Evolutionary conservation across 2,113 vertebrate species (phyloP).

Genomic region (Otis tarda): DNA sequence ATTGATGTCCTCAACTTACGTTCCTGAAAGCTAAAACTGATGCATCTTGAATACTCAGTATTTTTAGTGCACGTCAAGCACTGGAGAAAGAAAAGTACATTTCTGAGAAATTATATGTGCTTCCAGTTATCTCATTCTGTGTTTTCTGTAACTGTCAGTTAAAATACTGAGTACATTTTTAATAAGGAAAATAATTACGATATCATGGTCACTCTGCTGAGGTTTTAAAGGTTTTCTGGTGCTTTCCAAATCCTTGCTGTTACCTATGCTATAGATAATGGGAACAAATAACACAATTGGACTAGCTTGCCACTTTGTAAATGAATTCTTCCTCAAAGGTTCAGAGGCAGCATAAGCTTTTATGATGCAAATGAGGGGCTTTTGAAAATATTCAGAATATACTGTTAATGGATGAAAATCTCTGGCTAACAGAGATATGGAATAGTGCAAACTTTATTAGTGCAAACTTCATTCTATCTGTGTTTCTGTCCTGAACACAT

Average conservation of each 20-base stretch:
- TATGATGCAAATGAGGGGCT: neutral
- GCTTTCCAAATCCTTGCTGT: neutral
- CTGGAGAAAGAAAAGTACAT: neutral
- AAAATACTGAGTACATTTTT: neutral
- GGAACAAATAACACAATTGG: neutral
- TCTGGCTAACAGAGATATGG: neutral
- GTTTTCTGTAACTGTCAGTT: neutral
- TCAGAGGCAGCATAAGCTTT: neutral
- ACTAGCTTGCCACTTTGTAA: neutral
- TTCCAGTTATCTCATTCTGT: neutral
- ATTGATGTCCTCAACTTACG: neutral
- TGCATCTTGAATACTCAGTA: neutral
- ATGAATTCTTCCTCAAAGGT: neutral
- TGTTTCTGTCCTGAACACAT: neutral
- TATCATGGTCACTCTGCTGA: neutral
- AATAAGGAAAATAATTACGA: neutral
- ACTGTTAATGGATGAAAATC: neutral
- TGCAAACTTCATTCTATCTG: neutral
- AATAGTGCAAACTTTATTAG: neutral
- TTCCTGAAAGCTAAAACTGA: neutral
- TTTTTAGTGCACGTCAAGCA: slow-evolving; percentile 16
- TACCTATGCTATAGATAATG: neutral
- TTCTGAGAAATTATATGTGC: slow-evolving; percentile 9
- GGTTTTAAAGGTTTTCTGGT: neutral
- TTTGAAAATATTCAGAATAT: neutral